Conservation (phyloP, 2,888 invertebrate species). For the Perizoma flavofasciatum region DNA sequence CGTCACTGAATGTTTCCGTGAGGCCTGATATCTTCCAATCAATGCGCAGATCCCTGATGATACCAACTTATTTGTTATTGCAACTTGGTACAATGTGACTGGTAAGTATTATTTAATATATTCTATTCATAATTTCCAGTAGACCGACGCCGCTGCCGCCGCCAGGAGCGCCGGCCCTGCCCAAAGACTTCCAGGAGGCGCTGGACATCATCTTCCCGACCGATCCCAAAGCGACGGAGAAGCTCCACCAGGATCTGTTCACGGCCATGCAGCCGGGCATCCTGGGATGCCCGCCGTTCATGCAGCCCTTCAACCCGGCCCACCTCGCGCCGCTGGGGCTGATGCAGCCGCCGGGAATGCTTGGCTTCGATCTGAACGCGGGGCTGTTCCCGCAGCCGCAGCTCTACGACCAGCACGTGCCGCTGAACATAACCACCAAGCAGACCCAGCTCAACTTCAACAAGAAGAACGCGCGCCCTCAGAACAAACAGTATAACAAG, state of each 20-base stretch:
- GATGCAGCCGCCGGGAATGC: slow-evolving; percentile 57
- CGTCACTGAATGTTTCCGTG: too few species aligned
- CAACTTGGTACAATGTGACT: too few species aligned
- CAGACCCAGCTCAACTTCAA: slow-evolving; percentile 20
- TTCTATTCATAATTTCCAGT: slow-evolving; percentile 6
- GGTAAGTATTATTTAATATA: neutral
- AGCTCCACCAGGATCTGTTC: slow-evolving; percentile 42
- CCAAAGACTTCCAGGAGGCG: slow-evolving; percentile 87
- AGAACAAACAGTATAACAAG: slow-evolving; percentile 32
- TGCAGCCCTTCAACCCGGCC: slow-evolving; percentile 46
- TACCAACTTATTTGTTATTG: too few species aligned
- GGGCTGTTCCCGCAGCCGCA: slow-evolving; percentile 62
- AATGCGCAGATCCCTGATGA: too few species aligned
- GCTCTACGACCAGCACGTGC: slow-evolving; percentile 72
- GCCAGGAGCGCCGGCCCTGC: slow-evolving; percentile 61
- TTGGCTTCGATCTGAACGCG: slow-evolving; percentile 67
- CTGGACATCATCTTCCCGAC: slow-evolving; percentile 86
- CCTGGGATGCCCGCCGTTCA: slow-evolving; percentile 39
- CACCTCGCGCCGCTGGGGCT: slow-evolving; percentile 33
- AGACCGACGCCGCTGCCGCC: slow-evolving; percentile 37
- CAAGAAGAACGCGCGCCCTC: slow-evolving; percentile 25
- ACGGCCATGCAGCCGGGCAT: slow-evolving; percentile 45
- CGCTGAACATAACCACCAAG: slow-evolving; percentile 50
- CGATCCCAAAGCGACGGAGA: slow-evolving; percentile 52
- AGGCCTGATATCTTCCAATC: too few species aligned